Evolutionary conservation across 2,797 vertebrate species (phyloP).

Genomic region (Rallus crepitans): DNA sequence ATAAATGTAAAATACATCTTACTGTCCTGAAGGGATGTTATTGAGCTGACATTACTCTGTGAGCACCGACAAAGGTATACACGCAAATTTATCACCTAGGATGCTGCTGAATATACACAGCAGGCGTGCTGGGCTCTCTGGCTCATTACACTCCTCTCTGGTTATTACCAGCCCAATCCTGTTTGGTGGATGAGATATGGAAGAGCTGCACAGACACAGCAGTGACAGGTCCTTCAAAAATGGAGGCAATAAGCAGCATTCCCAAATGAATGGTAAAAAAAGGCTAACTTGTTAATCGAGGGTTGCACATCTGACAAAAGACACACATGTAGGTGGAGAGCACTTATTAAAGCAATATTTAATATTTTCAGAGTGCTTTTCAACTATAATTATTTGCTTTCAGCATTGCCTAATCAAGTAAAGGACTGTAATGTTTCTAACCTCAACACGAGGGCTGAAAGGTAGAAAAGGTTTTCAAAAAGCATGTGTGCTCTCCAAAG

Average conservation of each 20-base stretch:
- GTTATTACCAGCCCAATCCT: background rate
- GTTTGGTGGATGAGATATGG: background rate
- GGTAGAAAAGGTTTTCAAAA: background rate
- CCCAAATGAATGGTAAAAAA: background rate
- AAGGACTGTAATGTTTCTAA: background rate
- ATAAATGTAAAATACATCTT: constrained; percentile 33
- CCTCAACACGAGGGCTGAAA: background rate
- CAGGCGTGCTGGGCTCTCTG: background rate
- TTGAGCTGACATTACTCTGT: background rate
- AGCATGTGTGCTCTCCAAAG: background rate
- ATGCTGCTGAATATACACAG: background rate
- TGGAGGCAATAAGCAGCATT: background rate
- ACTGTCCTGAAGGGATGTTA: constrained; percentile 12
- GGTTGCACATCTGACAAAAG: background rate
- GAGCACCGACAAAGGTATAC: background rate
- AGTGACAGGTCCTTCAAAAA: background rate
- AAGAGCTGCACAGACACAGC: background rate
- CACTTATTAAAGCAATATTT: constrained; percentile 28
- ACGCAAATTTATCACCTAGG: background rate
- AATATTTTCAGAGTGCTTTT: constrained; percentile 9
- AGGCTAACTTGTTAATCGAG: background rate
- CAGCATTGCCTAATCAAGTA: background rate
- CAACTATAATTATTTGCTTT: constrained; percentile 10
- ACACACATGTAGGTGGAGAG: background rate
- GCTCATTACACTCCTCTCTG: constrained; percentile 6